These are phyloP conservation scores for Myanophis thanlyinensis DNA, from an alignment of 2,113 vertebrate species.

Conservation along the genomic window DNA sequence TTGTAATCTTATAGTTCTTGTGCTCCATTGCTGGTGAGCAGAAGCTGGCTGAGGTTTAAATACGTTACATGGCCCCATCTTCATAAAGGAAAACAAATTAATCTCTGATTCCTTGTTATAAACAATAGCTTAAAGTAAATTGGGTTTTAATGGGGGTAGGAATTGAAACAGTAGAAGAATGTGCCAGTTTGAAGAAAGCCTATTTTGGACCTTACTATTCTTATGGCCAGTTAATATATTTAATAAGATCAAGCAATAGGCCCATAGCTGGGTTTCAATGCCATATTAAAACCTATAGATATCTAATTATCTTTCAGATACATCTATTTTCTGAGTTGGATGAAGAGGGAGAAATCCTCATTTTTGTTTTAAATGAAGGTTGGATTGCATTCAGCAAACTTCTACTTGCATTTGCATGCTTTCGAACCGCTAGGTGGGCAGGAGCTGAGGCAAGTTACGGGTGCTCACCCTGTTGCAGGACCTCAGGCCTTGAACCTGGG, in stretches of 20 bases:
- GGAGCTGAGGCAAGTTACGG: neutral
- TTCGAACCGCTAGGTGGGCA: neutral
- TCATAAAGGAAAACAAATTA: neutral
- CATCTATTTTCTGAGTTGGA: neutral
- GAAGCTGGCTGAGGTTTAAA: neutral
- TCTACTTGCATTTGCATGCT: neutral
- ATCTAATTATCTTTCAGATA: neutral
- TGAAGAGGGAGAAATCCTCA: neutral
- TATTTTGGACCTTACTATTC: neutral
- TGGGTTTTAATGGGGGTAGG: neutral
- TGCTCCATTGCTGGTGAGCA: neutral
- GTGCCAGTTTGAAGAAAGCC: neutral
- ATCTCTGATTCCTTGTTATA: neutral
- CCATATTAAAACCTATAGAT: neutral
- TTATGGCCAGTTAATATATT: neutral
- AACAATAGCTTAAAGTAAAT: neutral
- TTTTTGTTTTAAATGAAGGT: neutral
- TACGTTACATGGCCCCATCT: neutral
- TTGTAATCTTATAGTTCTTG: fast-evolving
- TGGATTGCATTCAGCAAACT: no score
- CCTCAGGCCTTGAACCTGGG: neutral
- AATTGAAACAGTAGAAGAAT: neutral
- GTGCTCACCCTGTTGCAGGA: neutral
- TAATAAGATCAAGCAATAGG: neutral
- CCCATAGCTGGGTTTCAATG: neutral